phyloP scores from a whole-genome alignment of 2,113 vertebrate genomes.

The Microtus montanus region DNA sequence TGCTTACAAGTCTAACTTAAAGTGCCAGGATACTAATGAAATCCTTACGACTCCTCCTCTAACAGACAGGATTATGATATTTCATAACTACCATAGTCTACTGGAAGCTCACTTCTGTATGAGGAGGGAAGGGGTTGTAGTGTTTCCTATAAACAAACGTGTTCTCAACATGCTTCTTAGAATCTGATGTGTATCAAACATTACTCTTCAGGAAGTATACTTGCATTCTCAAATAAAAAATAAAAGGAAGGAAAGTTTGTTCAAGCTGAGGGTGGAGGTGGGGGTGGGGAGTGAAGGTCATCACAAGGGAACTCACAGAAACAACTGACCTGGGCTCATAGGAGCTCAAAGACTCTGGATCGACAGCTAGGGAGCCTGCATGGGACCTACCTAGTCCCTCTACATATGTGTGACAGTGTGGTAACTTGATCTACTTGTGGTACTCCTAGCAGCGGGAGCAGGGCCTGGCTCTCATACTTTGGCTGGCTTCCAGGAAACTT shows the following conservation, averaged over 20 bases:
- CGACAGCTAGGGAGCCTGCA: background rate
- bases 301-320: background rate
- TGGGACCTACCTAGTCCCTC: background rate
- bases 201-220: background rate
- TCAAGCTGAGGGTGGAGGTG: background rate
- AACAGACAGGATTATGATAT: background rate
- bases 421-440: background rate
- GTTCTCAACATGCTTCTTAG: background rate
- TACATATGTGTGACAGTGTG: background rate
- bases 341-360: background rate
- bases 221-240: conserved; percentile 22
- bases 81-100: background rate
- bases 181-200: background rate
- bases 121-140: background rate
- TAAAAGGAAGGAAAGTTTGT: background rate
- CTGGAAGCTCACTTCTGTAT: background rate
- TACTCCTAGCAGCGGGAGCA: background rate
- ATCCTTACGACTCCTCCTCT: background rate
- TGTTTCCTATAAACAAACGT: background rate
- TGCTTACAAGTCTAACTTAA: background rate
- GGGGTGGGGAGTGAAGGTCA: background rate
- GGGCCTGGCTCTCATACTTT: background rate
- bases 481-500: background rate
- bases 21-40: background rate
- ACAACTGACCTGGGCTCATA: background rate